Conservation (phyloP, 2,888 invertebrate species). For the Trimorus sp. region DNA sequence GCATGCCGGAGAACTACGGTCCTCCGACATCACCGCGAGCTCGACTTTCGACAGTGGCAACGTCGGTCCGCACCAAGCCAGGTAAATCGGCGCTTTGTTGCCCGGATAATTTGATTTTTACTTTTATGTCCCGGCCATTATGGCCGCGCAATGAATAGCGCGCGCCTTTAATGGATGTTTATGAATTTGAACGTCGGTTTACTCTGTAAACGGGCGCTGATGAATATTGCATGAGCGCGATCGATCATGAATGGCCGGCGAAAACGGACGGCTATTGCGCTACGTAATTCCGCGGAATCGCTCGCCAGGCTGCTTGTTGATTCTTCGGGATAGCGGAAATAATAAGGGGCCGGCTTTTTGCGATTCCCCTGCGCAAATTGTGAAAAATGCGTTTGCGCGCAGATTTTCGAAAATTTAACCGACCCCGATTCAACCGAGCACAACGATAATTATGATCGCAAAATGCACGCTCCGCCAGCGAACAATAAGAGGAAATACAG, state of each 20-base stretch:
- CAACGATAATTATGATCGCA: too few relatives aligned
- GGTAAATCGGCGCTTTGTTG: constrained; percentile 80
- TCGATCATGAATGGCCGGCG: constrained; percentile 53
- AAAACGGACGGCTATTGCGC: constrained; percentile 32
- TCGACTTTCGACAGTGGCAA: constrained; percentile 86
- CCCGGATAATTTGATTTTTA: constrained; percentile 48
- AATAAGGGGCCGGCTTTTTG: too few relatives aligned
- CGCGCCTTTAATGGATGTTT: constrained; percentile 49
- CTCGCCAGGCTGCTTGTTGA: neutral
- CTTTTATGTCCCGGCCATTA: constrained; percentile 34
- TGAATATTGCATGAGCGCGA: constrained; percentile 62
- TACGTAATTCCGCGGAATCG: constrained; percentile 26
- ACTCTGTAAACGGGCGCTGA: constrained; percentile 58
- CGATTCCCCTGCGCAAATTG: too few relatives aligned
- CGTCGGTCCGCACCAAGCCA: constrained; percentile 86
- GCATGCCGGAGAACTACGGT: too few relatives aligned
- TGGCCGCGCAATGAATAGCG: constrained; percentile 38
- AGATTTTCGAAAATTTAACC: too few relatives aligned
- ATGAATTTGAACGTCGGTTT: constrained; percentile 60
- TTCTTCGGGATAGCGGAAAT: neutral
- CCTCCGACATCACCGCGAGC: constrained; percentile 85
- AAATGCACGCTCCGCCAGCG: too few relatives aligned
- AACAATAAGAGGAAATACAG: constrained; percentile 1
- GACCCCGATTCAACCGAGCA: too few relatives aligned
- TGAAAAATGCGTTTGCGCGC: too few relatives aligned